phyloP scores from a whole-genome alignment of 35 echinoderm and acorn worm genomes.

The Apostichopus japonicus region DNA sequence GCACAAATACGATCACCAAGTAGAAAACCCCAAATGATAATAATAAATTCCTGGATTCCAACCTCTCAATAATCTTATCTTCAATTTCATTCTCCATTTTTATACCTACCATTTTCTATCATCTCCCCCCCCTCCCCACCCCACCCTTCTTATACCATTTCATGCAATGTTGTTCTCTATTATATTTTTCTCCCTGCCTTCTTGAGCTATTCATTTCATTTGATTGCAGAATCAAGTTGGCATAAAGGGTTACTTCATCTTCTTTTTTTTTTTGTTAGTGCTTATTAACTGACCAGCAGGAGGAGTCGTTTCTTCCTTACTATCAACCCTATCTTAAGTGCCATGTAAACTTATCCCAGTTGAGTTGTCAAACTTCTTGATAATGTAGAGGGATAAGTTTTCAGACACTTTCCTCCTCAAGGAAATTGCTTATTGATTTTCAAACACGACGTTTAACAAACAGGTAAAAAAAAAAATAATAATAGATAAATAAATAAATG shows the following conservation, averaged over 20 bases:
- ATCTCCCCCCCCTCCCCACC: no score
- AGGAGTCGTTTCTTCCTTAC: not conserved
- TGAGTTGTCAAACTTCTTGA: slow-evolving; percentile 19
- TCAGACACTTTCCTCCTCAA: slow-evolving; percentile 48
- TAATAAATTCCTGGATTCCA: no score
- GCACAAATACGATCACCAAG: no score
- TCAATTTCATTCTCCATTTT: no score
- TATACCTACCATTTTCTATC: no score
- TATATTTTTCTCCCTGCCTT: not conserved
- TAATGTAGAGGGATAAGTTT: slow-evolving; percentile 34
- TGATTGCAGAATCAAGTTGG: not conserved
- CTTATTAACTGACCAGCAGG: not conserved
- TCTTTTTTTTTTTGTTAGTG: not conserved
- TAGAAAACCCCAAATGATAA: no score
- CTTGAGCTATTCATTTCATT: not conserved
- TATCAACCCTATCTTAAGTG: slow-evolving; percentile 28
- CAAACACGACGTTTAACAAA: not conserved
- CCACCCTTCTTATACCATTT: no score
- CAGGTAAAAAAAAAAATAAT: not conserved
- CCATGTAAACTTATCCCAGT: slow-evolving; percentile 11
- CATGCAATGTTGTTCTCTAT: no score
- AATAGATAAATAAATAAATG: no score
- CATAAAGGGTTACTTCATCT: not conserved
- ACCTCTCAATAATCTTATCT: no score
- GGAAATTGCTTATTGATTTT: slow-evolving; percentile 72